Conservation (phyloP, 1,140 invertebrate species). For the Ips typographus region DNA sequence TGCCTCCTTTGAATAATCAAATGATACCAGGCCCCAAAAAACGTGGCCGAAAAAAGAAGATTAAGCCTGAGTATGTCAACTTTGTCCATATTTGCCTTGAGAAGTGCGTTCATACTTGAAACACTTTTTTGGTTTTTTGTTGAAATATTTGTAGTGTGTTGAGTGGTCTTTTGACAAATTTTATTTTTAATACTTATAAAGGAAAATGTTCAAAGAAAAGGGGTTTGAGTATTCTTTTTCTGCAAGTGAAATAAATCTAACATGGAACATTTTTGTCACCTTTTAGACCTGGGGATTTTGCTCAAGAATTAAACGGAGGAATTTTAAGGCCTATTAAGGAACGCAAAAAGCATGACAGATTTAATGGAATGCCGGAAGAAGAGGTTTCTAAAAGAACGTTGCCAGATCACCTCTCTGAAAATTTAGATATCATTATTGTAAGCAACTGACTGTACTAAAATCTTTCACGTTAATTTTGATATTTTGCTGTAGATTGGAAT, state of each 20-base stretch:
- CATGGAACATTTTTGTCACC: background rate
- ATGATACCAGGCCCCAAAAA: constrained; percentile 74
- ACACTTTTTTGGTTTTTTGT: background rate
- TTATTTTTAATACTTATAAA: background rate
- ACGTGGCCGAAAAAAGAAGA: constrained; percentile 78
- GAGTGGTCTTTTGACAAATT: background rate
- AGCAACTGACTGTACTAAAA: constrained; percentile 57
- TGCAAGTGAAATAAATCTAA: background rate
- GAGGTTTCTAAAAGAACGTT: constrained; percentile 90
- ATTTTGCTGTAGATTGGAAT: constrained; percentile 81
- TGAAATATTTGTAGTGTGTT: background rate
- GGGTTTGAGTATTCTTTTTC: too few relatives aligned
- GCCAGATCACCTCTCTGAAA: constrained; percentile 88
- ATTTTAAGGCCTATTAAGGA: constrained; percentile 73
- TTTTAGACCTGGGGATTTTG: constrained; percentile 62
- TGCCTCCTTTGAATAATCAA: constrained; percentile 54
- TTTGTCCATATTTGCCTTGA: background rate
- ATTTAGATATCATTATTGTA: constrained; percentile 97
- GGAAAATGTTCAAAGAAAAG: background rate
- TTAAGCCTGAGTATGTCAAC: constrained; percentile 60
- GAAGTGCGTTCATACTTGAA: background rate
- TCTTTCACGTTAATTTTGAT: background rate
- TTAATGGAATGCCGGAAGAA: constrained; percentile 96
- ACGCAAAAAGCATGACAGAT: constrained; percentile 92
- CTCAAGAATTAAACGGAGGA: constrained; percentile 64